These are phyloP conservation scores for Pycnomerus fuliginosus DNA, from an alignment of 2,888 invertebrate genomes.

Conservation along the genomic window DNA sequence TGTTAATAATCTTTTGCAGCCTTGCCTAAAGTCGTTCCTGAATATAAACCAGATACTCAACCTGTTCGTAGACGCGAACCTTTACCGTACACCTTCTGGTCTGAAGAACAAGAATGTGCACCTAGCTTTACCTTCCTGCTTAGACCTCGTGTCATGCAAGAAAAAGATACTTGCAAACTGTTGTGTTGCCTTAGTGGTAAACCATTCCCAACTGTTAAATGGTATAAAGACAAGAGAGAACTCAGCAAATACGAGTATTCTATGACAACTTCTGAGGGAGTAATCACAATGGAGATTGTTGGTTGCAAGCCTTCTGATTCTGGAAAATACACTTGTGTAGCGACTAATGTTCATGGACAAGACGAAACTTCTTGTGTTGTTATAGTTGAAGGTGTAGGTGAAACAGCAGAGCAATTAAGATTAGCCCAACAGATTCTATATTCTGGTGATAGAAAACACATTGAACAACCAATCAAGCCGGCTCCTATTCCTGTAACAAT, in stretches of 20 bases:
- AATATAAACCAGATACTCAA: slow-evolving; percentile 67
- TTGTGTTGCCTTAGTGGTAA: slow-evolving; percentile 95
- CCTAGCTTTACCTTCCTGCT: slow-evolving; percentile 98
- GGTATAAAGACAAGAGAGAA: slow-evolving; percentile 91
- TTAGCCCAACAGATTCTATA: slow-evolving; percentile 85
- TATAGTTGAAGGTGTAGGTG: slow-evolving; percentile 84
- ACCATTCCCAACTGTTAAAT: slow-evolving; percentile 90
- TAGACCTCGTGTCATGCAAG: slow-evolving; percentile 97
- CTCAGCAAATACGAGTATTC: slow-evolving; percentile 88
- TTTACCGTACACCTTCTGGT: slow-evolving; percentile 85
- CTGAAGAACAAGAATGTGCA: slow-evolving; percentile 88
- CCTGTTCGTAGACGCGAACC: slow-evolving; percentile 78
- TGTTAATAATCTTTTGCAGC: slow-evolving; percentile 55
- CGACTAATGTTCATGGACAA: slow-evolving; percentile 89
- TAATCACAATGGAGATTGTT: slow-evolving; percentile 94
- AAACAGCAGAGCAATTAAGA: slow-evolving; percentile 78
- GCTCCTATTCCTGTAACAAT: slow-evolving; percentile 74
- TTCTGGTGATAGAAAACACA: slow-evolving; percentile 87
- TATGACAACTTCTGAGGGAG: slow-evolving; percentile 90
- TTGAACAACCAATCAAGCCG: slow-evolving; percentile 80
- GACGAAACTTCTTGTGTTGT: slow-evolving; percentile 96
- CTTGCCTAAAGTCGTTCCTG: slow-evolving; percentile 69
- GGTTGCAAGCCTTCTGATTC: slow-evolving; percentile 94
- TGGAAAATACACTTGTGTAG: slow-evolving; percentile 93
- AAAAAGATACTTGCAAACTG: slow-evolving; percentile 94